Percentiles rank a stretch among this genome's conserved stretches.
Evolutionary conservation across 2,888 invertebrate genomes (phyloP).

Genomic region (Drosophila infuscata): DNA sequence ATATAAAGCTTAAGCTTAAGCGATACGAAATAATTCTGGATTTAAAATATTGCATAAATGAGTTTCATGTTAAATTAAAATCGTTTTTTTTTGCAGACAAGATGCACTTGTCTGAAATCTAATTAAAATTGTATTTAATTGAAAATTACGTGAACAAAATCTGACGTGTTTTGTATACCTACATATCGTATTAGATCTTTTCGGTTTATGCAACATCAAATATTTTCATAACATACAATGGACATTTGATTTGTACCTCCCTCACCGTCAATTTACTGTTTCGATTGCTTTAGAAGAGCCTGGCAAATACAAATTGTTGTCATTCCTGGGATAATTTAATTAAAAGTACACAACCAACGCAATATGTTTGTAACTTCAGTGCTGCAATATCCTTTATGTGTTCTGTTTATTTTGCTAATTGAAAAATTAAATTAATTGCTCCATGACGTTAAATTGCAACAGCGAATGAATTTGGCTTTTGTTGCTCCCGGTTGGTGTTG

Average conservation of each 20-base stretch:
- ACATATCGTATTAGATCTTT: not conserved
- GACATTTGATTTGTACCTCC: not conserved
- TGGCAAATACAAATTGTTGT: conserved; percentile 43
- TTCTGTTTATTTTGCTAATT: conserved; percentile 63
- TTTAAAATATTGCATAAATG: conserved; percentile 15
- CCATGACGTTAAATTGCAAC: conserved; percentile 18
- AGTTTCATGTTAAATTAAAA: not conserved
- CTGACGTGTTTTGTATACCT: not conserved
- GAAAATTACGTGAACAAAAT: not conserved
- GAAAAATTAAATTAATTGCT: conserved; percentile 59
- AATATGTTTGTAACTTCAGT: conserved; percentile 26
- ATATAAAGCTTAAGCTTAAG: conserved; percentile 30
- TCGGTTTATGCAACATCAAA: not conserved
- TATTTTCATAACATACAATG: conserved; percentile 1
- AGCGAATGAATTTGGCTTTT: conserved; percentile 32
- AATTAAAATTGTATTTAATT: not conserved
- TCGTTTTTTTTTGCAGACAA: too few relatives aligned
- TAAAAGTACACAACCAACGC: conserved; percentile 49
- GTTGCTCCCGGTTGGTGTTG: conserved; percentile 1
- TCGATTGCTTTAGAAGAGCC: conserved; percentile 1
- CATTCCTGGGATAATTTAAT: conserved; percentile 50
- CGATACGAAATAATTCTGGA: conserved; percentile 1
- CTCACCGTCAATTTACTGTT: not conserved
- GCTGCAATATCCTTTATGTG: conserved; percentile 18
- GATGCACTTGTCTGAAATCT: not conserved